These are phyloP conservation scores for Colinus virginianus DNA, from an alignment of 2,113 vertebrate genomes.

Conservation along the genomic window DNA sequence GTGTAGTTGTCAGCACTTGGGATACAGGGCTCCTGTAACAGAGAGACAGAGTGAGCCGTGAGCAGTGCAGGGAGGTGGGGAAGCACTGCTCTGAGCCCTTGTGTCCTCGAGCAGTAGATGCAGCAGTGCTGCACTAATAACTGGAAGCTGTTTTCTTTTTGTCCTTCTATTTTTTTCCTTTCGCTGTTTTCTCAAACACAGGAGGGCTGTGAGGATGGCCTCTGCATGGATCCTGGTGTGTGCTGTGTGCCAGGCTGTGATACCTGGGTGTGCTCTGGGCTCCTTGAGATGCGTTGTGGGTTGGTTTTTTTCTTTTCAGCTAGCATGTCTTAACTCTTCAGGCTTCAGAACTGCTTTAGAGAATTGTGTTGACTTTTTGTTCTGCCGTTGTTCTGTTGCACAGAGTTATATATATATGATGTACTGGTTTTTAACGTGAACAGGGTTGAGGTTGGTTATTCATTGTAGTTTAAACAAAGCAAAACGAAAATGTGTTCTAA, in stretches of 20 bases:
- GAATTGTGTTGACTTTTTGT: conserved; percentile 47
- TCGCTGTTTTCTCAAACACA: background rate
- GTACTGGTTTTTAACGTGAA: conserved; percentile 37
- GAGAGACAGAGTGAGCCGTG: background rate
- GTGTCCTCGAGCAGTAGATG: background rate
- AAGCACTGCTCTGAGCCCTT: background rate
- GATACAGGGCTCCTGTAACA: background rate
- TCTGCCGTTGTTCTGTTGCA: conserved; percentile 67
- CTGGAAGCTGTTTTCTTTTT: conserved; percentile 74
- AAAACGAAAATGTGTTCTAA: background rate
- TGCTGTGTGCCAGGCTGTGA: conserved; percentile 26
- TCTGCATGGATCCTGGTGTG: conserved; percentile 51
- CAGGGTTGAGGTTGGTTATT: conserved; percentile 50
- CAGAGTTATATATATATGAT: conserved; percentile 51
- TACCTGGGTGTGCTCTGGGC: conserved; percentile 44
- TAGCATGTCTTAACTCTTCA: conserved; percentile 56
- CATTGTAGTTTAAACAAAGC: background rate
- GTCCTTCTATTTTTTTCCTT: background rate
- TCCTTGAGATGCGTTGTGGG: conserved; percentile 15
- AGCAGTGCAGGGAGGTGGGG: background rate
- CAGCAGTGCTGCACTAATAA: conserved; percentile 70
- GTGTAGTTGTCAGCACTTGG: background rate
- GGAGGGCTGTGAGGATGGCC: conserved; percentile 20
- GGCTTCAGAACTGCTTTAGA: conserved; percentile 62
- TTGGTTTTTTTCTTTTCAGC: background rate